Base-by-base conservation (phyloP, 1,140 invertebrate genomes). In the Wasmannia auropunctata region DNA sequence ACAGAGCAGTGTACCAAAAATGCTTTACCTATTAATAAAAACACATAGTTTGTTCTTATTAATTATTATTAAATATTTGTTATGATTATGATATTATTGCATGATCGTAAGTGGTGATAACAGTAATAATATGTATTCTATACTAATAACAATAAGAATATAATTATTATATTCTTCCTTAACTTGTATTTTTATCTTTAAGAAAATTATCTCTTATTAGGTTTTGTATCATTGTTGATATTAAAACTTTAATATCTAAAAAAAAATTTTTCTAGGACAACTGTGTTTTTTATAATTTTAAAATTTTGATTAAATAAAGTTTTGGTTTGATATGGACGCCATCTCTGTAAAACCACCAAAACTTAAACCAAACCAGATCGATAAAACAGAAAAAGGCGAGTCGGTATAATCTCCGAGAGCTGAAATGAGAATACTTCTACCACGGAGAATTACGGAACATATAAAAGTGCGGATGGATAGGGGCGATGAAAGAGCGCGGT, bases 261-360 rank as follows among this genome's bases (percentile, higher is more conserved):
- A 56, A 16, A 63, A 19, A 7, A 16, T 51, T 37, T 67, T 37
- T 19, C 5, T 37, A 22, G 28, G 14, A 43, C 4, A 63, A n/a
- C 3, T 11, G 10, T 11, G 1, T 25, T 74, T 74, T 74, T 0
- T 19, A 72, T 0, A 2, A 72, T 72, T 77, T 14, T 8, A 31
- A 43, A 63, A 77, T 3, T 58, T 62, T 54, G n/a, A 54, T 58
- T 34, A 65, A 56, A 22, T 58, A 3, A 72, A 72, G 76, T 65
- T 56, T 22, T 3, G 37, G 49, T 43, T 76, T 91, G 86, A 92
- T 67, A 34, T 67, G 43, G 46, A 81, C 87, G 91, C 91, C 92
- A 92, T 88, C 92, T 86, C 34, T 86, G 62, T 31, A 74, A 56
- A 46, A 56, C 16, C 31, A 14, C 1, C 10, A 72, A 86, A 92